Evolutionary conservation across 1,140 invertebrate species (phyloP), one percentile per base, ranked within the genome.

Genomic region (Limonius californicus): DNA sequence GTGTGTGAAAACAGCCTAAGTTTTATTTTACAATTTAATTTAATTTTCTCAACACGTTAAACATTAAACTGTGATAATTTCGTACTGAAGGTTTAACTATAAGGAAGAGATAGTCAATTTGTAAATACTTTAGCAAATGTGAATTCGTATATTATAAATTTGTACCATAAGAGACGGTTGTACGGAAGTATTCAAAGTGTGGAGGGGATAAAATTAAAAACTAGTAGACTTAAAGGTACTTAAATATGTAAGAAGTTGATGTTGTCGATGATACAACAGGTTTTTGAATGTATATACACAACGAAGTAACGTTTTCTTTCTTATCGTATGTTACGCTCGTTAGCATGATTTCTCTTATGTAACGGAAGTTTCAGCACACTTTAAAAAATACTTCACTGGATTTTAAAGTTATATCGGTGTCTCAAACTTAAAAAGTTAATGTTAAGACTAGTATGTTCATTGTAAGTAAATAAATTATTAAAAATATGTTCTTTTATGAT

Each of bases 11-110:
- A n/a, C n/a, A n/a, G n/a, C n/a, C n/a, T n/a, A n/a, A n/a, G n/a
- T n/a, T n/a, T n/a, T n/a, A n/a, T n/a, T n/a, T n/a, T n/a, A n/a
- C n/a, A n/a, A n/a, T n/a, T n/a, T n/a, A n/a, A n/a, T 32, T 11
- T 32, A 11, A 39, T 39, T 57, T 65, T 68, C 69, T 68, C 60
- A 30, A 66, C 68, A 66, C 64, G 21, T 65, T 43, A 64, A 66
- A 64, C 61, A 69, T 69, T 69, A 62, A 71, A 65, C 71, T 71
- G 71, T 72, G 71, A 72, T 71, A 72, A 69, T 72, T 72, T 72
- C 67, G 63, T 72, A 72, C 71, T 72, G 69, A 69, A 60, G 66
- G 60, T 61, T 62, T 57, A 57, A 57, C 27, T 57, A 3, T 57
- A 42, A 57, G 39, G 35, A 3, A 63, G 20, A 69, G 57, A 68